These are phyloP conservation scores for Paracyprichromis sp. DNA, from an alignment of 2,113 vertebrate species.

Conservation along the genomic window DNA sequence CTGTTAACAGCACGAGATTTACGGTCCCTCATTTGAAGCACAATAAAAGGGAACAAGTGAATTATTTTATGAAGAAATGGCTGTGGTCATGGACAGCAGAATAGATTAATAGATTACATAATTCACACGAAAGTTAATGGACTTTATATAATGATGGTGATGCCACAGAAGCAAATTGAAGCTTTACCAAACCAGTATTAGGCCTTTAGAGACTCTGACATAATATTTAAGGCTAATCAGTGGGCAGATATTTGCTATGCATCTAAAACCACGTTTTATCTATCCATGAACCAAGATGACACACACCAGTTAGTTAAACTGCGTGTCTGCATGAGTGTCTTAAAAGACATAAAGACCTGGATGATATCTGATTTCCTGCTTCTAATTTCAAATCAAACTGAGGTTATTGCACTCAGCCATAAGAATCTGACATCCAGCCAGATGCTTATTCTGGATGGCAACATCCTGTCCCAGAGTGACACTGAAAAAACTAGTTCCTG, in stretches of 20 bases:
- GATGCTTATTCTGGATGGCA: not conserved
- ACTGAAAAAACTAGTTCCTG: not conserved
- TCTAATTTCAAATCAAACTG: not conserved
- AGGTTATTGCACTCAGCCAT: not conserved
- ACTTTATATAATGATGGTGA: not conserved
- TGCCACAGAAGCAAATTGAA: not conserved
- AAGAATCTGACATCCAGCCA: not conserved
- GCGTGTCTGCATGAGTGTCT: not conserved
- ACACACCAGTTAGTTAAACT: not conserved
- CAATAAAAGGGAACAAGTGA: not conserved
- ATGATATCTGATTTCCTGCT: not conserved
- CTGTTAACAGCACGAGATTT: not conserved
- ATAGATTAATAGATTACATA: not conserved
- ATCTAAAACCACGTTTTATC: not conserved
- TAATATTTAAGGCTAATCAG: not conserved
- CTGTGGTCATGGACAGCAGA: not conserved
- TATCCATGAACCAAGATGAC: not conserved
- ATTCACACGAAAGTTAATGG: not conserved
- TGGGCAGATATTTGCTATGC: not conserved
- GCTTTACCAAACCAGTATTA: not conserved
- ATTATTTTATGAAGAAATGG: not conserved
- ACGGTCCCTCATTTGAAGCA: not conserved
- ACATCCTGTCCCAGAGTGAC: not conserved
- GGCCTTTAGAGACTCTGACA: not conserved
- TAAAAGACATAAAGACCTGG: not conserved